Base-by-base conservation (phyloP, 1,140 invertebrate genomes). In the Zaprionus tsacasi region DNA sequence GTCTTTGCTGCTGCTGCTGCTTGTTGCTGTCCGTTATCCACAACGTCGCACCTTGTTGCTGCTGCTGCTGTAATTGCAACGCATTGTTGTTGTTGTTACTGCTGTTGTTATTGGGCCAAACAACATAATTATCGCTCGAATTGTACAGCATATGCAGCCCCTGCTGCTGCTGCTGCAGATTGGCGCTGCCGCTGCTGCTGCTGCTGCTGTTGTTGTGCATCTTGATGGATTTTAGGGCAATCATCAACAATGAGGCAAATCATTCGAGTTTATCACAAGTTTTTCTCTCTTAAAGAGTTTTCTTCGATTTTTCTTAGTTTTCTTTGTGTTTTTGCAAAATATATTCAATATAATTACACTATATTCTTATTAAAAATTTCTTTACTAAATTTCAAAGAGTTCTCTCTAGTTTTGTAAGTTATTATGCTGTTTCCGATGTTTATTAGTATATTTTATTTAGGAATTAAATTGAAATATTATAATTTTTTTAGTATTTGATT, bases 231-330 rank as follows among this genome's bases (percentile, higher is more conserved):
- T 85, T 78, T 79, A 83, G 61, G 71, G 80, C 83, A 87, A 88
- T 88, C 82, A 87, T 88, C 82, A 80, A 83, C 80, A 73, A 67
- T 15, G 69, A 83, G 78, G 87, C 82, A 79, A 82, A 82, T 88
- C 77, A 71, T 87, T 73, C 73, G 67, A 63, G 76, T 83, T 87
- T 87, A 87, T 87, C 83, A 87, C 81, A 80, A 88, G 73, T 76
- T 50, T 64, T 54, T 35, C 35, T 54, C 27, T 40, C 55, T n/a
- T n/a, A 7, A n/a, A 15, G 40, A 43, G 40, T 43, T 45, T 45
- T 40, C 13, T 40, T 40, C 38, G 6, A 30, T 30, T 35, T 35
- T 35, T 35, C 6, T 35, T 8, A 10, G 12, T 5, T 36, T 27
- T 67, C 21, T 58, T 27, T 72, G 78, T 2, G 36, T 12, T 15